Percentiles rank a stretch among this genome's conserved stretches.
Conservation (phyloP, 2,888 invertebrate genomes). For the Stegophylla sp. region DNA sequence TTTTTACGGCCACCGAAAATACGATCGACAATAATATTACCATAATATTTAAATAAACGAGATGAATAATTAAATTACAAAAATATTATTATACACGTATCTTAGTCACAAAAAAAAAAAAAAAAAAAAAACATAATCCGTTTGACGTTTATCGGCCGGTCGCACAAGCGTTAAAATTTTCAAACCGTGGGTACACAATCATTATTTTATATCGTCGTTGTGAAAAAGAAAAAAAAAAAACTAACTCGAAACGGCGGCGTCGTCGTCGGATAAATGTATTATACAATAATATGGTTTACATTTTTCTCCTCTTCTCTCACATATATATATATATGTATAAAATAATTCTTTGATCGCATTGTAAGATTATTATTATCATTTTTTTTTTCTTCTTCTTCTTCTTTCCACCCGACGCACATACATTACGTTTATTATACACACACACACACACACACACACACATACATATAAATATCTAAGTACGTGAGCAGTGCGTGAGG, state of each 20-base stretch:
- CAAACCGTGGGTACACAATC: too few relatives aligned
- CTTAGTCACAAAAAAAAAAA: too few relatives aligned
- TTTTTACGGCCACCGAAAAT: background rate
- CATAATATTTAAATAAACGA: background rate
- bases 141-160: too few relatives aligned
- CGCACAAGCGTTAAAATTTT: too few relatives aligned
- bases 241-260: background rate
- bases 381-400: too few relatives aligned
- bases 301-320: conserved; percentile 1
- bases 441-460: background rate
- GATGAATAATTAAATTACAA: too few relatives aligned
- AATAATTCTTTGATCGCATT: conserved; percentile 47
- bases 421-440: background rate
- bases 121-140: background rate
- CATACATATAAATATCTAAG: too few relatives aligned
- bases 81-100: too few relatives aligned
- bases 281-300: conserved; percentile 3
- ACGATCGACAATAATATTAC: background rate
- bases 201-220: background rate
- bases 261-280: background rate
- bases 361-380: conserved; percentile 47
- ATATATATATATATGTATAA: too few relatives aligned
- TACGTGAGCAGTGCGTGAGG: conserved; percentile 26
- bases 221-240: too few relatives aligned
- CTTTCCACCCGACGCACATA: conserved; percentile 18